A percentile compares a stretch with the other conserved stretches of the same genome.
These are phyloP conservation scores for Caranx melampygus DNA, from an alignment of 2,113 vertebrate genomes.

Conservation along the genomic window DNA sequence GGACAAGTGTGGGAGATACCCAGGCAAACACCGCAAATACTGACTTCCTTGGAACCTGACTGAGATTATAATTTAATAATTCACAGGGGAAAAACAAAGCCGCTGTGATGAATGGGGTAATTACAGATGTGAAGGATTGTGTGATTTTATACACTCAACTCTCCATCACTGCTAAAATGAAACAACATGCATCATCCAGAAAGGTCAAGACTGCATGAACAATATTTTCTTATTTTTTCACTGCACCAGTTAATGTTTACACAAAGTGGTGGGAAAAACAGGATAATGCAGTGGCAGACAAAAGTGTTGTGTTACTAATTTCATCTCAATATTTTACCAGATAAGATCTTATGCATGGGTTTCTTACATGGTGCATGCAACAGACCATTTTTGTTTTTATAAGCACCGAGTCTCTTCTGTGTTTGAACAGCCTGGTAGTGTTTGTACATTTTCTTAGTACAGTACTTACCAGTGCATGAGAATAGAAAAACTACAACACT, in stretches of 20 bases:
- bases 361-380: neutral
- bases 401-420: neutral
- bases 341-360: neutral
- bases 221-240: conserved; percentile 9
- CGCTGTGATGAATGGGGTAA: neutral
- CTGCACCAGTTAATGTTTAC: neutral
- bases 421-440: neutral
- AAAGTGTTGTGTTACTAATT: neutral
- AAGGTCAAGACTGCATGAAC: neutral
- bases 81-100: neutral
- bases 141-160: neutral
- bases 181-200: neutral
- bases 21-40: neutral
- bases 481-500: conserved; percentile 23
- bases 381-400: conserved; percentile 6
- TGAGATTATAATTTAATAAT: conserved; percentile 8
- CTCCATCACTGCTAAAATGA: neutral
- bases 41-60: neutral
- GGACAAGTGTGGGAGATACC: conserved; percentile 3
- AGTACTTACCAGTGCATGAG: conserved; percentile 4
- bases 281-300: neutral
- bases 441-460: conserved; percentile 7
- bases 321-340: neutral
- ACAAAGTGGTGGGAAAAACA: neutral
- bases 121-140: conserved; percentile 1